Evolutionary conservation across 35 echinoderm and acorn worm species (phyloP).

Genomic region (Acanthaster planci): DNA sequence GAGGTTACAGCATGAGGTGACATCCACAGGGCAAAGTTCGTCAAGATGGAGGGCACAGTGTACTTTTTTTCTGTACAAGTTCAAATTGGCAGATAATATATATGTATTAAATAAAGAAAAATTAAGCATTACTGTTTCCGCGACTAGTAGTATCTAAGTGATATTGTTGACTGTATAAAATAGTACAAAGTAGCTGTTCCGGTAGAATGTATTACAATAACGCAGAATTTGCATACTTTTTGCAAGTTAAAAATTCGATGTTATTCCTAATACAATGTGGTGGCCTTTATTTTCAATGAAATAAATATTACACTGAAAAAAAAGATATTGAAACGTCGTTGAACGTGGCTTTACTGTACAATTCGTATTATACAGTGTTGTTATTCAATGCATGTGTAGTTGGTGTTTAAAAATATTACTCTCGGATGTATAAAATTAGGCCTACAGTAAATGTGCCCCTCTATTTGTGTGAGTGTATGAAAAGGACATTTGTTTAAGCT

Average conservation of each 20-base stretch:
- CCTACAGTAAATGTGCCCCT: no score
- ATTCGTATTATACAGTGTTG: no score
- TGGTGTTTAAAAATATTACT: no score
- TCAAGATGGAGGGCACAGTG: background rate
- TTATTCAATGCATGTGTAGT: no score
- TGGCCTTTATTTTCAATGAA: constrained; percentile 15
- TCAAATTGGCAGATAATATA: constrained; percentile 4
- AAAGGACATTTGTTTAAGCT: no score
- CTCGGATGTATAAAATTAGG: no score
- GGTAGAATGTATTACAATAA: background rate
- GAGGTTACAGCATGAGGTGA: no score
- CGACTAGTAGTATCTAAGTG: no score
- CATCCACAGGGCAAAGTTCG: no score
- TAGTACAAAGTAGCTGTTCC: constrained; percentile 8
- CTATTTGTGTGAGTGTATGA: no score
- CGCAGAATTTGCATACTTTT: constrained; percentile 22
- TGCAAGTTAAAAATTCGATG: constrained; percentile 13
- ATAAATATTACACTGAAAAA: background rate
- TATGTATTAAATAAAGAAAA: background rate
- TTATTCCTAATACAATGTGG: constrained; percentile 19
- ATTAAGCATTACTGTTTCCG: constrained; percentile 3
- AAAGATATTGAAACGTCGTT: no score
- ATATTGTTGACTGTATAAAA: constrained; percentile 15
- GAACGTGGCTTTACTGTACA: no score
- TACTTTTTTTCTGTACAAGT: constrained; percentile 19